Base-by-base conservation (phyloP, 2,797 vertebrate genomes). In the Oreortyx pictus region DNA sequence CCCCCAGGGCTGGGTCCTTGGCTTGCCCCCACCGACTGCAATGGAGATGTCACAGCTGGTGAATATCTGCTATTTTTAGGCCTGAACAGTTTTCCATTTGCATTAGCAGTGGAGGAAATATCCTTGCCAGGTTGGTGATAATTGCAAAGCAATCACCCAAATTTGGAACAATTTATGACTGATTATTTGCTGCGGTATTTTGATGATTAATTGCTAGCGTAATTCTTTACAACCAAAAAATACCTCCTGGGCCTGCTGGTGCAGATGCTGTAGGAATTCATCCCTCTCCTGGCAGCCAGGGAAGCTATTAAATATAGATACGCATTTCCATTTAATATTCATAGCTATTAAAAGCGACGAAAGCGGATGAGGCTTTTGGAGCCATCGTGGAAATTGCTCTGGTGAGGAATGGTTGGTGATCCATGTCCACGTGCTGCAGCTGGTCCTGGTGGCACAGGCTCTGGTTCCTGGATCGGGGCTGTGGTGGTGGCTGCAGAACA, bases 271-370 rank as follows among this genome's bases (percentile, higher is more conserved):
- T 52, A 57, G 84, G 35, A 82, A 54, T 4, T 33, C 49, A 35
- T 77, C 52, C 44, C 13, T 92, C 77, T 78, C 61, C 56, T 92
- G 86, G 90, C 64, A 88, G 67, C 80, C 43, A 5, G 74, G 35
- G 7, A 17, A 75, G 22, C 65, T 44, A 84, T 92, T 88, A 94
- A 93, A 93, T 90, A 82, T 61, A 82, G 86, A 88, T 71, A 47
- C 46, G 31, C 22, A 1, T 52, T 67, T 44, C 35, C 81, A 78
- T 93, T 91, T 81, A 44, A 67, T 95, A 92, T 83, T 91, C 89
- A 91, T 75, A 37, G 86, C 14, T 31, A 65, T 93, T 90, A 89
- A 74, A 86, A 59, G 49, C 23, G 70, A 57, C 52, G 62, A 79
- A 70, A 87, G 83, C 82, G 78, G 82, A 78, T 81, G 79, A 3